Evolutionary conservation across 2,113 vertebrate genomes (phyloP).

Genomic region (Eurystomus gularis): DNA sequence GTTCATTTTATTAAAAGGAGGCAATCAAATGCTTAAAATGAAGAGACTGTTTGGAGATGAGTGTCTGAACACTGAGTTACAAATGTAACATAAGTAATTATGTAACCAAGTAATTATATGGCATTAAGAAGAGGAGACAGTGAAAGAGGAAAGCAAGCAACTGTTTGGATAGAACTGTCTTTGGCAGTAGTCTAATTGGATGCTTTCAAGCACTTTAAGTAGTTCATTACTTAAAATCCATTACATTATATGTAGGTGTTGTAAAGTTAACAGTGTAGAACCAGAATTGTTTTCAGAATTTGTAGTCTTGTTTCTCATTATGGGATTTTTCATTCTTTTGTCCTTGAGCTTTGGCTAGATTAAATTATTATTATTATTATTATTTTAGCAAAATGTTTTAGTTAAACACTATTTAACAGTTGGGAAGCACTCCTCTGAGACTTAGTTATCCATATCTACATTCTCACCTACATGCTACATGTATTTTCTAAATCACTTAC

Average conservation of each 20-base stretch:
- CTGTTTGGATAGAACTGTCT: not conserved
- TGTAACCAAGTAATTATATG: not conserved
- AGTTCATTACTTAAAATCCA: not conserved
- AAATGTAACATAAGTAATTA: not conserved
- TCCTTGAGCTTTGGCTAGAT: not conserved
- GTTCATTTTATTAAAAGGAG: not conserved
- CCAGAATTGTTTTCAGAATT: not conserved
- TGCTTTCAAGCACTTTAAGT: not conserved
- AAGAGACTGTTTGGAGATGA: not conserved
- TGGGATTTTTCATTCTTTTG: not conserved
- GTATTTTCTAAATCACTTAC: not conserved
- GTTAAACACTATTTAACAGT: not conserved
- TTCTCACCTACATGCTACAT: not conserved
- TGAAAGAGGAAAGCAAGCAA: not conserved
- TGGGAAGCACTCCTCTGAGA: not conserved
- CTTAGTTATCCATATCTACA: not conserved
- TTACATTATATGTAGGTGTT: not conserved
- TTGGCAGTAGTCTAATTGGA: not conserved
- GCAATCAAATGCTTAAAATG: not conserved
- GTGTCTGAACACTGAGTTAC: slow-evolving; percentile 1
- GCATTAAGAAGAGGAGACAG: not conserved
- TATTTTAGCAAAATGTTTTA: not conserved
- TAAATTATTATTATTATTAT: not conserved
- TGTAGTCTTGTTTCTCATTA: not conserved
- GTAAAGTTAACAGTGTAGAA: not conserved